These are phyloP conservation scores for Steinernema carpocapsae DNA, from an alignment of 2,888 invertebrate genomes.

Conservation along the genomic window DNA sequence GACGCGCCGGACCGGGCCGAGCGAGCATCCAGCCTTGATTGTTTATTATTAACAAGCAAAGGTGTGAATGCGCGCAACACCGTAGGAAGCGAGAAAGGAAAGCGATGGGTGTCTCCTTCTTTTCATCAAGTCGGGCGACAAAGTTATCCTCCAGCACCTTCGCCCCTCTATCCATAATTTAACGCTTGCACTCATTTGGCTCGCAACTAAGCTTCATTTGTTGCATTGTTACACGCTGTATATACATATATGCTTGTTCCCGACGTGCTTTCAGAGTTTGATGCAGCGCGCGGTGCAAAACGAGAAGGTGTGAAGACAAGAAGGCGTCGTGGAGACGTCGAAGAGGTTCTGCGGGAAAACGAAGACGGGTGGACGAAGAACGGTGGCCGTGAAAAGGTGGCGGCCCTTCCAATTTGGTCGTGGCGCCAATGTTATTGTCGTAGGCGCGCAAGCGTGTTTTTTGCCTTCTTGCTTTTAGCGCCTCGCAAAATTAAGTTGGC, in stretches of 20 bases:
- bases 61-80: slow-evolving; percentile 7
- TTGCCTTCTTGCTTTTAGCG: slow-evolving; percentile 21
- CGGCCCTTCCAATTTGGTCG: slow-evolving; percentile 15
- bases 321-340: background rate
- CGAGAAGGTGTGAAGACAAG: background rate
- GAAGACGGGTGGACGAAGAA: too few species aligned
- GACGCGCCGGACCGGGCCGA: background rate
- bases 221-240: slow-evolving; percentile 23
- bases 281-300: slow-evolving; percentile 15
- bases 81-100: background rate
- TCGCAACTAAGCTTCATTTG: slow-evolving; percentile 28
- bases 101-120: background rate
- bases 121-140: background rate
- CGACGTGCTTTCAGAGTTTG: background rate
- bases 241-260: background rate
- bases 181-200: slow-evolving; percentile 29
- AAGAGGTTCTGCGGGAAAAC: too few species aligned
- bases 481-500: slow-evolving; percentile 31
- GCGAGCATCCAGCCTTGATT: slow-evolving; percentile 11
- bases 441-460: slow-evolving; percentile 21
- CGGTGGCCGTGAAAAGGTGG: background rate
- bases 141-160: slow-evolving; percentile 11
- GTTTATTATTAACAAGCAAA: slow-evolving; percentile 33
- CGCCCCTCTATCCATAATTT: slow-evolving; percentile 30
- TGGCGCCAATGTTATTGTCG: slow-evolving; percentile 31